Conservation (phyloP, 2,113 vertebrate species). For the Menura novaehollandiae region DNA sequence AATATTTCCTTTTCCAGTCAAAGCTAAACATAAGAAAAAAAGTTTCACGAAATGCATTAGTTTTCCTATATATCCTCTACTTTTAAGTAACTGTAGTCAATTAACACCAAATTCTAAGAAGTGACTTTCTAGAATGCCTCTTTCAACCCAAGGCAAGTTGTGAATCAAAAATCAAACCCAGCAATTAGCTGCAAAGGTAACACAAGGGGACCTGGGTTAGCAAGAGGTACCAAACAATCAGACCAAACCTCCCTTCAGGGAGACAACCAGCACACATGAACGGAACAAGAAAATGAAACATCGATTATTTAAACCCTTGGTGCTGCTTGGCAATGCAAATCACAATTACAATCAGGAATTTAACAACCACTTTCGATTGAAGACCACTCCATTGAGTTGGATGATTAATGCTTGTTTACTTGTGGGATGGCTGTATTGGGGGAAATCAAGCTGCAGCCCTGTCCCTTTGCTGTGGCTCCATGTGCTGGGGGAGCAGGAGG, state of each 20-base stretch:
- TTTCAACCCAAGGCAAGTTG: neutral
- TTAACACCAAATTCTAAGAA: neutral
- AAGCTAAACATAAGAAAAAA: neutral
- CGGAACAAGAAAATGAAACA: neutral
- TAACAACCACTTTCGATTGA: neutral
- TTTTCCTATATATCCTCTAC: neutral
- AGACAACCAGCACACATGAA: neutral
- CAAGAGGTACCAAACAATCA: neutral
- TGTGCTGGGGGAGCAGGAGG: neutral
- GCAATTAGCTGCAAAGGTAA: neutral
- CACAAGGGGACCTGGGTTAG: neutral
- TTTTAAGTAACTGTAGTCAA: neutral
- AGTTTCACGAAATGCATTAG: neutral
- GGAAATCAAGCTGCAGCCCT: neutral
- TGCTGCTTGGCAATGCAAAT: conserved; percentile 22
- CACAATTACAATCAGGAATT: neutral
- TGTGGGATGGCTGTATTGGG: neutral
- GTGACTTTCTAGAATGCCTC: neutral
- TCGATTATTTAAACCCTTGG: neutral
- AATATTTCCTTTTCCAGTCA: neutral
- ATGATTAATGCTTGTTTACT: conserved; percentile 19
- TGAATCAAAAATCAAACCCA: neutral
- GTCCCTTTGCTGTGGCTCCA: neutral
- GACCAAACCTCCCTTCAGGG: neutral
- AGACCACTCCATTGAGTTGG: neutral